Conservation (phyloP, 2,113 vertebrate species). For the Antigone vipio region DNA sequence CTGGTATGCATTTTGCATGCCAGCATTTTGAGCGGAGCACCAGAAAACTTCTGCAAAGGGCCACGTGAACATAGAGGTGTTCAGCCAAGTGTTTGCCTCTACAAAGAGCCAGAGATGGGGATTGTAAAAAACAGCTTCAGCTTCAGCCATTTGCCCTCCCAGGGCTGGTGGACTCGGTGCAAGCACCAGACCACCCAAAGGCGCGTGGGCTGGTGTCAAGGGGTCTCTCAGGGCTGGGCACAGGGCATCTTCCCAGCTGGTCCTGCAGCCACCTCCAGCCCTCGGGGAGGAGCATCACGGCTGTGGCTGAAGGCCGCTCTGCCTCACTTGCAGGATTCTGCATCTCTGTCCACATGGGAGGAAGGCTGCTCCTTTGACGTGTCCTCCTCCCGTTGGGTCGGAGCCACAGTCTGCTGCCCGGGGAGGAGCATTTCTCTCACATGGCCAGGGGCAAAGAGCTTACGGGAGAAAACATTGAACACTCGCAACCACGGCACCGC, state of each 20-base stretch:
- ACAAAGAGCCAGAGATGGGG: not conserved
- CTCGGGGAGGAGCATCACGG: fast-evolving
- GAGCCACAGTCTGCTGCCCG: not conserved
- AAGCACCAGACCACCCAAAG: not conserved
- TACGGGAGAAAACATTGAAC: not conserved
- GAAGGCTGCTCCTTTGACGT: not conserved
- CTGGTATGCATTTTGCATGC: not conserved
- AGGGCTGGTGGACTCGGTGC: not conserved
- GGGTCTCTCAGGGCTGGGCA: no score
- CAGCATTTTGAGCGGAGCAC: not conserved
- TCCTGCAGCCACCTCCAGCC: not conserved
- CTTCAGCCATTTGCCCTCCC: not conserved
- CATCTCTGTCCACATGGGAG: fast-evolving
- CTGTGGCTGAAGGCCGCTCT: not conserved
- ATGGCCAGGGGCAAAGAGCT: not conserved
- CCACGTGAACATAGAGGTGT: not conserved
- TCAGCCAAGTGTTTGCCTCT: not conserved
- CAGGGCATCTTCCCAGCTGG: not conserved
- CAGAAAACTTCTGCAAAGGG: not conserved
- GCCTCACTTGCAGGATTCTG: not conserved
- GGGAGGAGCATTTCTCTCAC: not conserved
- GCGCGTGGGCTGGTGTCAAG: not conserved
- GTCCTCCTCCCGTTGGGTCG: not conserved
- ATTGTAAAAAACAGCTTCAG: not conserved
- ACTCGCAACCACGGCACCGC: not conserved